Conservation (phyloP, 2,113 vertebrate species). For the Vicugna pacos region DNA sequence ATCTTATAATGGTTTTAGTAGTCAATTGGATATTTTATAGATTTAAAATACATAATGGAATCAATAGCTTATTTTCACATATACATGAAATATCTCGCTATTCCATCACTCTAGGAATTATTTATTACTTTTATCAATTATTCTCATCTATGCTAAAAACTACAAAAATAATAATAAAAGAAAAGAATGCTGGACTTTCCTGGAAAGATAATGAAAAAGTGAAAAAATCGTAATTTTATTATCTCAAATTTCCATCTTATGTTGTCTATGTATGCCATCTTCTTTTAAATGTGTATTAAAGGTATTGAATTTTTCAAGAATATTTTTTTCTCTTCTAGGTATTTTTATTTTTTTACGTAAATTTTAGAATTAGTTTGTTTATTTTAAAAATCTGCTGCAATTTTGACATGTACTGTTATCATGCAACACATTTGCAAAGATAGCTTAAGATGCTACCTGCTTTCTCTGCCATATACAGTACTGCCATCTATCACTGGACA, state of each 20-base stretch:
- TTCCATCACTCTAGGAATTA: background rate
- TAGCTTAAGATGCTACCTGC: background rate
- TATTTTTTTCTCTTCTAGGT: background rate
- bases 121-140: background rate
- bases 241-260: background rate
- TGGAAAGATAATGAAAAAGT: background rate
- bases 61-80: background rate
- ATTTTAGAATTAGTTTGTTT: background rate
- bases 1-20: background rate
- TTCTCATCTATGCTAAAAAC: background rate
- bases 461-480: background rate
- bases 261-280: background rate
- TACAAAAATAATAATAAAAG: background rate
- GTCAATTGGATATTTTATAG: background rate
- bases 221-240: background rate
- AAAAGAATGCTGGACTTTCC: background rate
- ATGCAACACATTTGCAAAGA: background rate
- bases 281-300: background rate
- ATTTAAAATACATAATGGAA: background rate
- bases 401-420: background rate
- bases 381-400: background rate
- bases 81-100: background rate
- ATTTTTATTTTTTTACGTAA: background rate
- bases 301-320: background rate
- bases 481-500: background rate